Base-by-base conservation (phyloP, 2,113 vertebrate species). In the Ictidomys tridecemlineatus region DNA sequence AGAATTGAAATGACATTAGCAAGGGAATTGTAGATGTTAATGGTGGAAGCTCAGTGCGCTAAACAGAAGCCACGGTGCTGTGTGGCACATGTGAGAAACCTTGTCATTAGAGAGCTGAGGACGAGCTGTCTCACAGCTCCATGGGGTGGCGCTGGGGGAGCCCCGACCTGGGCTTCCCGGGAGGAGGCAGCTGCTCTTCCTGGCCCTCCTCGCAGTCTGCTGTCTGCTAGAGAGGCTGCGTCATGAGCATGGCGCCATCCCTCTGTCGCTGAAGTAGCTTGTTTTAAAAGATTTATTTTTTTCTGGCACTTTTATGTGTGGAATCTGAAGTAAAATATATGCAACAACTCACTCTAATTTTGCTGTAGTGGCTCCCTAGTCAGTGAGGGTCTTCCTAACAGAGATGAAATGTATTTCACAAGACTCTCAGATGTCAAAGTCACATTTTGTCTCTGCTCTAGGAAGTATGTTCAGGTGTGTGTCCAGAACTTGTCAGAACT, bases 401-500 rank as follows among this genome's bases (percentile, higher is more conserved):
- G 42, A 76, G 88, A 53, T 34, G 30, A 79, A 61, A 9, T 56
- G 8, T 24, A 11, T 73, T 83, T 79, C 34, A 10, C 80, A 6
- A 80, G 22, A 34, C 53, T 92, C 28, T 74, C 39, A 51, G 63
- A 5, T 65, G 26, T 77, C 79, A 56, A 22, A 79, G 32, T 69
- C 42, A 18, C n/a, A 53, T 63, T 39, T 76, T 89, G 1, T 80
- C 89, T 94, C 69, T 96, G 48, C 56, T 97, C 95, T 98, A 99
- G 99, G 98, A 99, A 99, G 92, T 99, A 99, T 18, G 97, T 99
- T 97, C 99, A 99, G 98, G 99, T 99, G 96, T 99, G 99, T 76
- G 97, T 99, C 86, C 99, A 99, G 98, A 99, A 99, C 83, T 98
- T 99, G 98, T 99, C 99, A 0, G 99, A 99, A 32, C 98, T 99